A percentile compares a stretch with the other conserved stretches of the same genome.
Conservation (phyloP, 2,888 invertebrate genomes). For the Cryptophagus acutangulus region DNA sequence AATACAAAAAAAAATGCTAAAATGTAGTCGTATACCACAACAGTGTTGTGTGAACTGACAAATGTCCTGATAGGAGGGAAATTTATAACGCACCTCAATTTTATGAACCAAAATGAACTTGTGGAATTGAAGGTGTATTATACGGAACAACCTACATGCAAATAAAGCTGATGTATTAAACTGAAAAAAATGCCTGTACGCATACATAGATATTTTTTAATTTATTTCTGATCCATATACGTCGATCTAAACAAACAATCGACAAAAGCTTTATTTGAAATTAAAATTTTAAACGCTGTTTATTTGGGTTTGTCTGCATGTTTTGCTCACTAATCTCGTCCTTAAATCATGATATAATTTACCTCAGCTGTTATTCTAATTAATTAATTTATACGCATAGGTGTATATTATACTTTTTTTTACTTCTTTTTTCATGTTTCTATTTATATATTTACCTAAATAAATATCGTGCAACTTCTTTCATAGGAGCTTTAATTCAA, state of each 20-base stretch:
- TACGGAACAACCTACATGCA: not conserved
- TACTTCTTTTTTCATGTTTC: too few relatives aligned
- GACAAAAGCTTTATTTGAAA: slow-evolving; percentile 1
- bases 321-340: too few relatives aligned
- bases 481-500: too few relatives aligned
- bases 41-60: not conserved
- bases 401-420: too few relatives aligned
- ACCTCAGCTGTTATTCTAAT: too few relatives aligned
- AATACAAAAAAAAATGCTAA: too few relatives aligned
- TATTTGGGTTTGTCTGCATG: not conserved
- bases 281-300: slow-evolving; percentile 1
- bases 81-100: not conserved
- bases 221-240: not conserved
- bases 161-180: not conserved
- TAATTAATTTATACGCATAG: too few relatives aligned
- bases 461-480: too few relatives aligned
- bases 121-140: not conserved
- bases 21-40: not conserved
- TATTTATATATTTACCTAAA: too few relatives aligned
- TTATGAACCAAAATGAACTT: not conserved
- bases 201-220: not conserved
- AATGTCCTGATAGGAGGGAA: not conserved
- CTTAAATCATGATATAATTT: too few relatives aligned
- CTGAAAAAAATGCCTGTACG: not conserved
- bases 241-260: not conserved